Base-by-base conservation (phyloP, 2,888 invertebrate genomes). In the Biston betularia region DNA sequence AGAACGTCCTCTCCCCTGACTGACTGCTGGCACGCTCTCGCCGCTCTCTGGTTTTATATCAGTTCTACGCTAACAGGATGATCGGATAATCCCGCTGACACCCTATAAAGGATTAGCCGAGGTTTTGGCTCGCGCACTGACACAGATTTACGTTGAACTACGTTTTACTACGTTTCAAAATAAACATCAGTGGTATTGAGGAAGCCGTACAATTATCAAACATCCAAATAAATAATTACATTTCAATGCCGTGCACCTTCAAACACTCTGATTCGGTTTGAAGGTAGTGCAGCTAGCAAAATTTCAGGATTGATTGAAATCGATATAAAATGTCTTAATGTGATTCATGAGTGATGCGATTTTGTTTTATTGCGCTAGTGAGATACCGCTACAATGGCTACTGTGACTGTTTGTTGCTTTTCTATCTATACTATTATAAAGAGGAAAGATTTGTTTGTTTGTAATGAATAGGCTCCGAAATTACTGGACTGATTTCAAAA, bases 1-100 rank as follows among this genome's bases (percentile, higher is more conserved):
- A 89, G 92, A 85, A 87, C 75, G 85, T 82, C 82, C 88, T 88
- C 89, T 86, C 81, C 89, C 87, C 91, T 86, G 92, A 93, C 93
- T 93, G 91, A 92, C 93, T 92, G 93, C 92, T 90, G 75, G 42
- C 68, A 40, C 12, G 38, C 33, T 46, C 66, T 46, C 45, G 33
- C 24, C 53, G 69, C 64, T 63, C 66, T 74, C 69, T 65, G 72
- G 76, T 85, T 92, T 89, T 93, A 93, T 92, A 92, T 85, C 80
- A 85, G 64, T 75, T 69, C 50, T 65, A 72, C 58, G 46, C 81
- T 92, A 93, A 93, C 82, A 72, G 81, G 92, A 90, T 93, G 65
- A 63, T 65, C 49, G 82, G 92, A 92, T 93, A 87, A 93, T 89
- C 91, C 81, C 69, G 60, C 76, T 82, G 75, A 85, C 86, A 79